Conservation (phyloP, 2,113 vertebrate genomes). For the Indicator indicator region DNA sequence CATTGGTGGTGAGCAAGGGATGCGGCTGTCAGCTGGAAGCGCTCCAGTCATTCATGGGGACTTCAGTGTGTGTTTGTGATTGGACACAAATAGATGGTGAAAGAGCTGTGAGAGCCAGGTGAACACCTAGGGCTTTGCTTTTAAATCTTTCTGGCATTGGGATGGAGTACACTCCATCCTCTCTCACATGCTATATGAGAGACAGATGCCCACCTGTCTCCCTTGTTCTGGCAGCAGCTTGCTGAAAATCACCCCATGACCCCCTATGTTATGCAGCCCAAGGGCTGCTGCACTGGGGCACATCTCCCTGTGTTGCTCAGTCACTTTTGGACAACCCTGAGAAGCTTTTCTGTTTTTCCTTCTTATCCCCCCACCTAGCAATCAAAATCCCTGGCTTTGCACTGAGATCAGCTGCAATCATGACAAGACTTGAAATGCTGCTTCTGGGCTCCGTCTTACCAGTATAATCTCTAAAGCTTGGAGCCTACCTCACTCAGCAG, state of each 20-base stretch:
- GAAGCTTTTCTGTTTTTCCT: neutral
- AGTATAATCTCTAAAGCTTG: conserved; percentile 16
- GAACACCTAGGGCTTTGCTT: conserved; percentile 42
- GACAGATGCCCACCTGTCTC: neutral
- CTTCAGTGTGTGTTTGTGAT: conserved; percentile 60
- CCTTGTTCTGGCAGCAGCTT: conserved; percentile 33
- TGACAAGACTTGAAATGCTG: conserved; percentile 65
- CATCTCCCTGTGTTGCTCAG: neutral
- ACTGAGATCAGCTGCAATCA: conserved; percentile 40
- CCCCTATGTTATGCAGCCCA: neutral
- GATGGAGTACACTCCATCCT: neutral
- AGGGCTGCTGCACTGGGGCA: neutral
- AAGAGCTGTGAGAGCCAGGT: conserved; percentile 32
- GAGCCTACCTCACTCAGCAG: conserved; percentile 39
- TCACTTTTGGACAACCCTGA: neutral
- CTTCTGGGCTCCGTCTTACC: conserved; percentile 36
- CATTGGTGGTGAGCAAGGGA: conserved; percentile 84
- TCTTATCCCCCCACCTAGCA: neutral
- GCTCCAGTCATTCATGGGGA: conserved; percentile 90
- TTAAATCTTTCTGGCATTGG: conserved; percentile 56
- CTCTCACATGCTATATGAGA: neutral
- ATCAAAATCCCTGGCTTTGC: conserved; percentile 48
- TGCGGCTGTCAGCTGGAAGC: conserved; percentile 84
- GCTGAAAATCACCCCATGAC: neutral
- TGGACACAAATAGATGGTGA: conserved; percentile 48